phyloP scores from a whole-genome alignment of 2,797 vertebrate species.

The Atherinosoma microstoma region DNA sequence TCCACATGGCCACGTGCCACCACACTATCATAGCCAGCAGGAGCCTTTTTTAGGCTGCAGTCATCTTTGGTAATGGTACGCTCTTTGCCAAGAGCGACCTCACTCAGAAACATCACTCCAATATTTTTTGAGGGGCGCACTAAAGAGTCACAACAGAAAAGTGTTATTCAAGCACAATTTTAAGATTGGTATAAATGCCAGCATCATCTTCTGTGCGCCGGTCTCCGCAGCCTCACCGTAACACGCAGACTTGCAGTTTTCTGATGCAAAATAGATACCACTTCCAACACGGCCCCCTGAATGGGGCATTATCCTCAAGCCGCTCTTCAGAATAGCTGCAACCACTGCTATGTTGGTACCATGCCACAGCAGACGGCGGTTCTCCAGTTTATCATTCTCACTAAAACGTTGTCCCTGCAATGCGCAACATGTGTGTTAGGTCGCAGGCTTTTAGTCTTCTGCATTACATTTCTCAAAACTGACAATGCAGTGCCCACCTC shows the following conservation, averaged over 20 bases:
- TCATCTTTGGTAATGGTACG: conserved; percentile 79
- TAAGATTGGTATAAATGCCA: neutral
- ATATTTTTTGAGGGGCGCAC: conserved; percentile 76
- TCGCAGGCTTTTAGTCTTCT: neutral
- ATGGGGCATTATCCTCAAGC: conserved; percentile 94
- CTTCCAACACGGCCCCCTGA: conserved; percentile 89
- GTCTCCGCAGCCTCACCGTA: conserved; percentile 85
- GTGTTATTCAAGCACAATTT: neutral
- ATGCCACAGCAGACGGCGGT: conserved; percentile 92
- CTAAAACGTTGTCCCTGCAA: conserved; percentile 84
- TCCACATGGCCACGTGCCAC: conserved; percentile 86
- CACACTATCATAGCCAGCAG: conserved; percentile 85
- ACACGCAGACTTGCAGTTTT: conserved; percentile 89
- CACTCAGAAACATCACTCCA: conserved; percentile 93
- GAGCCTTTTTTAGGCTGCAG: conserved; percentile 72
- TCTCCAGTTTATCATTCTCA: conserved; percentile 81
- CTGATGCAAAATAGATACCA: conserved; percentile 95
- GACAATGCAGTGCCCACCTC: conserved; percentile 81
- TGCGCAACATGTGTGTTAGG: neutral
- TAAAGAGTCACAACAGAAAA: conserved; percentile 52
- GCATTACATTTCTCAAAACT: neutral
- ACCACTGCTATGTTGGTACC: conserved; percentile 92
- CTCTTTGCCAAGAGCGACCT: conserved; percentile 91
- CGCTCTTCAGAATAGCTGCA: conserved; percentile 91
- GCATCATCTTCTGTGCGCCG: neutral